Percentiles rank a stretch among this genome's conserved stretches.
Evolutionary conservation across 1,140 invertebrate genomes (phyloP).

Genomic region (Rhagoletis pomonella): DNA sequence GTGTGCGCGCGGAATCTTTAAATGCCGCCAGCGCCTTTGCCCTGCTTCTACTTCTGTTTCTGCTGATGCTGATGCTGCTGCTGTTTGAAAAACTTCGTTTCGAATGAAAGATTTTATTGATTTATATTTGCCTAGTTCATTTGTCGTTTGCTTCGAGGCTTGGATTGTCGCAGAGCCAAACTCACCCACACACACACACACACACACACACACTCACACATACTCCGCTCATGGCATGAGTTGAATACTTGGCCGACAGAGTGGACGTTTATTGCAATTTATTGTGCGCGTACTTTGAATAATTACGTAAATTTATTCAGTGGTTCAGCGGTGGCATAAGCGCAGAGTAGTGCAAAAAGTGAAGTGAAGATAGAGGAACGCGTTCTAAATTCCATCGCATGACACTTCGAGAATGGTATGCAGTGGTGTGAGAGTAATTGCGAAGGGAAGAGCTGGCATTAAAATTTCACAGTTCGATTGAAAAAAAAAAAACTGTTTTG

Average conservation of each 20-base stretch:
- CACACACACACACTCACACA: not conserved
- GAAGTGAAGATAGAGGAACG: not conserved
- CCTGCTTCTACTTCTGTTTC: not conserved
- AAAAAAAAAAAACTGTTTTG: too few relatives aligned
- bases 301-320: conserved; percentile 49
- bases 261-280: conserved; percentile 49
- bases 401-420: not conserved
- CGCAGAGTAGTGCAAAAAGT: not conserved
- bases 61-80: not conserved
- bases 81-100: not conserved
- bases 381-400: conserved; percentile 4
- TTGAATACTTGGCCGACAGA: not conserved
- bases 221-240: not conserved
- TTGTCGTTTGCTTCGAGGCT: not conserved
- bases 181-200: not conserved
- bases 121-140: not conserved
- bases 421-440: not conserved
- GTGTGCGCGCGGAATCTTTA: not conserved
- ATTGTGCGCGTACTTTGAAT: conserved; percentile 46
- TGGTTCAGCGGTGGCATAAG: not conserved
- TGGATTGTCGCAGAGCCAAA: not conserved
- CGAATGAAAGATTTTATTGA: not conserved
- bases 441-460: too few relatives aligned
- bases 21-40: not conserved
- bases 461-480: too few relatives aligned